Evolutionary conservation across 1,140 invertebrate species (phyloP).

Genomic region (Yoshiicerus persimilis): DNA sequence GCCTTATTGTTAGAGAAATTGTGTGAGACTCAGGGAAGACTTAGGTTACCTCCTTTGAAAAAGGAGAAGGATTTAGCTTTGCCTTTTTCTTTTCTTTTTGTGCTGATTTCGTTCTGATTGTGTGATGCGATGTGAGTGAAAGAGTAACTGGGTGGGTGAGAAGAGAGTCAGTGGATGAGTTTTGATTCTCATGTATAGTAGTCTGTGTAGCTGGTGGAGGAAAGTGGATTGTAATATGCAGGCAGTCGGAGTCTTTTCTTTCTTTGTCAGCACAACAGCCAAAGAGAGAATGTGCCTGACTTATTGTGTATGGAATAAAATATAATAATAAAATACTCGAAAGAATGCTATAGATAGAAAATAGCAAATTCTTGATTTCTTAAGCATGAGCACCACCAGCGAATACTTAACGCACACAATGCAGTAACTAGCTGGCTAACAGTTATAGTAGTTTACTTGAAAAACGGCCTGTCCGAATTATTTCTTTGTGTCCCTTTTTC

Average conservation of each 20-base stretch:
- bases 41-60: not conserved
- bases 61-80: slow-evolving; percentile 7
- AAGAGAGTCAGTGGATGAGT: not conserved
- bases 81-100: not conserved
- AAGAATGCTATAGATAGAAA: not conserved
- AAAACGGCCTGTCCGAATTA: slow-evolving; percentile 15
- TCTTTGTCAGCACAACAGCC: not conserved
- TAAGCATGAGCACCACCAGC: not conserved
- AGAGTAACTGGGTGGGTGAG: slow-evolving; percentile 1
- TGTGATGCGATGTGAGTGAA: not conserved
- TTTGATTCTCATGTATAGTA: not conserved
- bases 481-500: not conserved
- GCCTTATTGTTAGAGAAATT: not conserved
- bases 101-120: slow-evolving; percentile 19
- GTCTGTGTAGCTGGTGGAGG: not conserved
- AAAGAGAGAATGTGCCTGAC: not conserved
- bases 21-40: not conserved
- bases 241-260: not conserved
- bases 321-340: not conserved
- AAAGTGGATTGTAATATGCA: not conserved
- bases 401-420: not conserved
- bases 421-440: not conserved
- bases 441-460: not conserved
- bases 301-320: slow-evolving; percentile 14
- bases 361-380: slow-evolving; percentile 12